phyloP scores from a whole-genome alignment of 1,140 invertebrate species.

The Battus philenor region DNA sequence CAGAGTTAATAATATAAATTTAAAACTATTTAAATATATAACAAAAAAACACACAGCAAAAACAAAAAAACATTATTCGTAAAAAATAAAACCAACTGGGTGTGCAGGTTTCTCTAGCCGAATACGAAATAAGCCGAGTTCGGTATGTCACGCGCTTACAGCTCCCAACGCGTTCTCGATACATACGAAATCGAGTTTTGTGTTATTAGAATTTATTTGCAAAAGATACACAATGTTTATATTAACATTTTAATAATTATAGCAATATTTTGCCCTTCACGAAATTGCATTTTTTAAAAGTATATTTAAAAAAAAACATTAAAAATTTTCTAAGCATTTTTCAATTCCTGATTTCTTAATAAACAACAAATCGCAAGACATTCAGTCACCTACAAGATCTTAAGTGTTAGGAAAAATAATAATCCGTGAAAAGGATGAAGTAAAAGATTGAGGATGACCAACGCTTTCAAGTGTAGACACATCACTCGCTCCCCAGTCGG shows the following conservation, averaged over 20 bases:
- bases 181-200: slow-evolving; percentile 22
- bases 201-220: slow-evolving; percentile 16
- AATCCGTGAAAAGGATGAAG: background rate
- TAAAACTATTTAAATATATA: no score
- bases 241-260: background rate
- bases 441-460: background rate
- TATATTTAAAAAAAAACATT: no score
- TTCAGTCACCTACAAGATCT: no score
- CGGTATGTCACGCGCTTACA: slow-evolving; percentile 16
- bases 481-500: slow-evolving; percentile 6
- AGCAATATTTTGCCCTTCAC: background rate
- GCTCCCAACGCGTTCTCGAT: slow-evolving; percentile 15
- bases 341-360: no score
- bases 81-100: slow-evolving; percentile 19
- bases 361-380: no score
- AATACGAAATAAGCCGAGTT: slow-evolving; percentile 21
- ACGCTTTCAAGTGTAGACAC: slow-evolving; percentile 9
- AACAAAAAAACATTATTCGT: slow-evolving; percentile 16
- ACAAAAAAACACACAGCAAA: no score
- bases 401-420: no score
- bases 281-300: background rate
- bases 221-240: no score
- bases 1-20: no score
- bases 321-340: no score
- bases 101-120: slow-evolving; percentile 19